A percentile compares a stretch with the other conserved stretches of the same genome.
phyloP scores from a whole-genome alignment of 2,113 vertebrate genomes.

The Salvator merianae region DNA sequence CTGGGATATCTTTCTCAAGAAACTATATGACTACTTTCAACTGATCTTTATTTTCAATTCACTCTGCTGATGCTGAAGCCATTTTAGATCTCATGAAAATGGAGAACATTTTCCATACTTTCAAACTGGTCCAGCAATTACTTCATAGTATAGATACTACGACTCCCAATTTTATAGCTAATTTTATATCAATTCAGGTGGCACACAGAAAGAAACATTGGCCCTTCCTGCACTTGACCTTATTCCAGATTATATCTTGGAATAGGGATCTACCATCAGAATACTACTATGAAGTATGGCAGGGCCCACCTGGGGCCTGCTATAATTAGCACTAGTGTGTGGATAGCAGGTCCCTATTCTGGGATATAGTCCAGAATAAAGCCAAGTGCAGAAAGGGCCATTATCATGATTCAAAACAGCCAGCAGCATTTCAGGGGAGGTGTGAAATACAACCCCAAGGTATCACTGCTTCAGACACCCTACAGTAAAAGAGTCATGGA shows the following conservation, averaged over 20 bases:
- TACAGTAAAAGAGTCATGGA: not conserved
- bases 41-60: not conserved
- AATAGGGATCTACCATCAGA: too few relatives aligned
- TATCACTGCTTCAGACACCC: not conserved
- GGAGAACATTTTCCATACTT: not conserved
- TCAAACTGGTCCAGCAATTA: not conserved
- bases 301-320: too few relatives aligned
- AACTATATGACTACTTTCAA: too few relatives aligned
- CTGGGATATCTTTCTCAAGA: not conserved
- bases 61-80: not conserved
- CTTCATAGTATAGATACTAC: not conserved
- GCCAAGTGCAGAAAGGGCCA: too few relatives aligned
- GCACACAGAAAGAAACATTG: not conserved
- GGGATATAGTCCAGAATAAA: too few relatives aligned
- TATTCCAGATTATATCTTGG: too few relatives aligned
- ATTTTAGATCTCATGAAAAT: not conserved
- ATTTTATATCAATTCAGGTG: not conserved
- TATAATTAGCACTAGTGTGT: too few relatives aligned
- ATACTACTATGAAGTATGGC: too few relatives aligned
- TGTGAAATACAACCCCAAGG: too few relatives aligned
- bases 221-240: too few relatives aligned
- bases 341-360: too few relatives aligned
- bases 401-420: not conserved
- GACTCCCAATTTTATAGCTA: not conserved
- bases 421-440: not conserved